Base-by-base conservation (phyloP, 2,888 invertebrate genomes). In the Prionchulus punctatus region DNA sequence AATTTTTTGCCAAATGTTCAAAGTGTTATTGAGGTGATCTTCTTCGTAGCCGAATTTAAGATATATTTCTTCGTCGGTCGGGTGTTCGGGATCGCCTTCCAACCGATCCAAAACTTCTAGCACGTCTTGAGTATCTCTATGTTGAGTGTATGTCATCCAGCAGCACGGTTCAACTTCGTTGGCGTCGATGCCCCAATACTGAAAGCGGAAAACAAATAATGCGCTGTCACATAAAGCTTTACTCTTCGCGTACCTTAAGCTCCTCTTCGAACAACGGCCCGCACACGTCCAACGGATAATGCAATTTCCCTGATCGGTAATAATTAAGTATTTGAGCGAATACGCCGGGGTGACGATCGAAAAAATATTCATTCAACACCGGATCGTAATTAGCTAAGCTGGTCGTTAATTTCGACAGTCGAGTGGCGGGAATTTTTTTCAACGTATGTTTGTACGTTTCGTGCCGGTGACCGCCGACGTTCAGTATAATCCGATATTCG, bases 341-440 rank as follows among this genome's bases (percentile, higher is more conserved):
- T 21, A 88, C 86, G n/a, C 86, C 86, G 3, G 86, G 86, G 75
- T 87, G 86, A 52, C 85, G 78, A 76, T 92, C 96, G 78, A 98
- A 98, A 81, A 98, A 98, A 79, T 94, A 98, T 78, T 98, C 98
- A 76, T 98, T 96, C 69, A 96, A 82, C 69, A 96, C 87, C 53
- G 94, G 92, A 78, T 98, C 98, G 78, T 96, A 98, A 78, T 96
- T 98, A 72, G 90, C 94, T 68, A 96, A 80, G 50, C 91, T 91
- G 76, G 96, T 96, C 15, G 84, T 85, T 63, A 87, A 77, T 58
- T 86, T 78, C 30, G 85, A 86, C 57, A 86, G 77, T 53, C 86
- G 76, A 18, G 87, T 88, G 63, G 87, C 87, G 26, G 87, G 86
- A 67, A 88, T 88, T 76, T 87, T 87, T 76, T 86, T 88, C 63